Conservation (phyloP, 1,140 invertebrate species). For the Hyles vespertilio region DNA sequence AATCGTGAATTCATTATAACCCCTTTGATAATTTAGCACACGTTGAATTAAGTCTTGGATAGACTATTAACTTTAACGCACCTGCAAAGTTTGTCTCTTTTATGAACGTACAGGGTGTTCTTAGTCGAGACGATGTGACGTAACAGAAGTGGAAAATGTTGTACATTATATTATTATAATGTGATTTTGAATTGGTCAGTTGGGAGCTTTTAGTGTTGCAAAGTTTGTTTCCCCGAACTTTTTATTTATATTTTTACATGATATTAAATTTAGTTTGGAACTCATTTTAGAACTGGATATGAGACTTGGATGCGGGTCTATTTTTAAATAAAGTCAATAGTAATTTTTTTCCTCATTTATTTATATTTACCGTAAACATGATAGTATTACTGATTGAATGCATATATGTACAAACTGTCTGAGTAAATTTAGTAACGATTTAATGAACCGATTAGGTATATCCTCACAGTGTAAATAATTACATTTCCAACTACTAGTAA, state of each 20-base stretch:
- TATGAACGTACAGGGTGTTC: conserved; percentile 38
- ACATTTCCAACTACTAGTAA: too few species aligned
- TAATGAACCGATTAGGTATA: too few species aligned
- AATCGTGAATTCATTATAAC: conserved; percentile 43
- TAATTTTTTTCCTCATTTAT: too few species aligned
- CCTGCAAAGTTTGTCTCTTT: conserved; percentile 45
- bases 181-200: conserved; percentile 18
- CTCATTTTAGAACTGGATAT: too few species aligned
- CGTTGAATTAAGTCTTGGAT: conserved; percentile 45
- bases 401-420: too few species aligned
- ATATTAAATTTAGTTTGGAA: too few species aligned
- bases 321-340: too few species aligned
- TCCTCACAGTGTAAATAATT: too few species aligned
- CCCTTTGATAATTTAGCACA: conserved; percentile 46
- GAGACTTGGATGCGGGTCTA: too few species aligned
- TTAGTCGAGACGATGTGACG: conserved; percentile 14
- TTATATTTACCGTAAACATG: too few species aligned
- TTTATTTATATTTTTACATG: not conserved
- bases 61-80: conserved; percentile 37
- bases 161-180: conserved; percentile 22
- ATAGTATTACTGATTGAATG: too few species aligned
- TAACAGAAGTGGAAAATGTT: conserved; percentile 25
- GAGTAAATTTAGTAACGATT: too few species aligned
- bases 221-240: conserved; percentile 2
- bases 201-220: not conserved